Conservation (phyloP, 2,888 invertebrate species). For the Micoletzkya japonica region DNA sequence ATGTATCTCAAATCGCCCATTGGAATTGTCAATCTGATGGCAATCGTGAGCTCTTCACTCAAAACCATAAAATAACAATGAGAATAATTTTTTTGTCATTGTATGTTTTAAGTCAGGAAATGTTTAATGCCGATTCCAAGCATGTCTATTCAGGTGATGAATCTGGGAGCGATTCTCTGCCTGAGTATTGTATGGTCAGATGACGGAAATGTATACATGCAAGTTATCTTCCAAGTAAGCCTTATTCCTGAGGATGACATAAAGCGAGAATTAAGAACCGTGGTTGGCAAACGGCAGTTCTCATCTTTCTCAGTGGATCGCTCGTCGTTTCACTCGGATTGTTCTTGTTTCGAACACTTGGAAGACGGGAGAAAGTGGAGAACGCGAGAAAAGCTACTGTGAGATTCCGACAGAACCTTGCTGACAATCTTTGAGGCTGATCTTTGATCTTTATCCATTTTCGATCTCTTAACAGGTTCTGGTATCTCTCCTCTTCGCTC, state of each 20-base stretch:
- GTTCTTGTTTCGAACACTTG: slow-evolving; percentile 5
- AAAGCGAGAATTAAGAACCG: slow-evolving; percentile 5
- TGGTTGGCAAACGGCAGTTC: slow-evolving; percentile 22
- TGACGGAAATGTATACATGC: slow-evolving; percentile 23
- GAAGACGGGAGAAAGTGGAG: slow-evolving; percentile 11
- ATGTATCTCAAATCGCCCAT: slow-evolving; percentile 19
- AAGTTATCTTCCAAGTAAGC: slow-evolving; percentile 19
- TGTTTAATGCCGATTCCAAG: background rate
- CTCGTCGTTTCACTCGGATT: slow-evolving; percentile 3
- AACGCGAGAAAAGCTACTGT: slow-evolving; percentile 18
- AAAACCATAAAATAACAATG: background rate
- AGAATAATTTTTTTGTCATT: background rate
- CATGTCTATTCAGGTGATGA: slow-evolving; percentile 2
- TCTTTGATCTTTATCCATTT: background rate
- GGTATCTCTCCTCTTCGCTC: background rate
- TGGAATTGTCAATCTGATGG: slow-evolving; percentile 4
- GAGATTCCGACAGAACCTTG: background rate
- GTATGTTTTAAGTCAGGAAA: background rate
- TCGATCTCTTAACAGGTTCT: slow-evolving; percentile 1
- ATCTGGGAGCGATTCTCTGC: slow-evolving; percentile 12
- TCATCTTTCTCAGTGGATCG: slow-evolving; percentile 9
- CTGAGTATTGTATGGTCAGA: slow-evolving; percentile 5
- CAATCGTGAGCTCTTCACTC: background rate
- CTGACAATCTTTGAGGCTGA: background rate
- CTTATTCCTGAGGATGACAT: background rate